phyloP scores from a whole-genome alignment of 2,113 vertebrate genomes.

The Ascaphus truei region DNA sequence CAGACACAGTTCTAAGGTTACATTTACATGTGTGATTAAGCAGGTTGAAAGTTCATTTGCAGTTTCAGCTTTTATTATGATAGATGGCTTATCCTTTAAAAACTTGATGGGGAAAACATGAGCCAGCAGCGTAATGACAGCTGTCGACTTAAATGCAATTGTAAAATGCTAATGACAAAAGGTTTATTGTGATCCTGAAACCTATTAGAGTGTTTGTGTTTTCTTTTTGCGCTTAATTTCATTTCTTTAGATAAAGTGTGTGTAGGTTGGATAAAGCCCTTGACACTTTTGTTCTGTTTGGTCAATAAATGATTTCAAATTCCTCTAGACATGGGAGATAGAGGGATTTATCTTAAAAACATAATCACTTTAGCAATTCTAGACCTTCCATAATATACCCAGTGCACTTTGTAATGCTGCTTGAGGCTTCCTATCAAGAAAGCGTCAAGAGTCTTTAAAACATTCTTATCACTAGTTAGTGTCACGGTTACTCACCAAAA shows the following conservation, averaged over 20 bases:
- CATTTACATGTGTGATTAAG: no score
- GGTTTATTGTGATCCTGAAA: neutral
- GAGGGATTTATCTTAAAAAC: conserved; percentile 23
- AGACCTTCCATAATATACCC: neutral
- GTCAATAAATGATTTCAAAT: conserved; percentile 15
- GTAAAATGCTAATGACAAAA: neutral
- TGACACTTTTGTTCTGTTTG: conserved; percentile 8
- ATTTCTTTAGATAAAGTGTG: neutral
- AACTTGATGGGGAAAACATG: neutral
- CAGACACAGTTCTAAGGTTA: no score
- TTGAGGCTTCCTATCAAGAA: neutral
- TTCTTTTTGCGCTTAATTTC: no score
- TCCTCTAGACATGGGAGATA: conserved; percentile 14
- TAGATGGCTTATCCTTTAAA: no score
- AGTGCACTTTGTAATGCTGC: neutral
- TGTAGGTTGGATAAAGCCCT: neutral
- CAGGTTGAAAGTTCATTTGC: no score
- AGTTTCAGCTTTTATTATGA: no score
- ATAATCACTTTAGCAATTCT: conserved; percentile 15
- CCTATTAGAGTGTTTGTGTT: neutral
- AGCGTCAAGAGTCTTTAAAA: neutral
- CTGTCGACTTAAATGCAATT: neutral
- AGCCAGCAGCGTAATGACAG: neutral
- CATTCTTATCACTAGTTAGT: no score
- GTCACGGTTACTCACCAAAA: no score